Conservation (phyloP, 2,888 invertebrate species). For the Pachliopta kotzebuea region DNA sequence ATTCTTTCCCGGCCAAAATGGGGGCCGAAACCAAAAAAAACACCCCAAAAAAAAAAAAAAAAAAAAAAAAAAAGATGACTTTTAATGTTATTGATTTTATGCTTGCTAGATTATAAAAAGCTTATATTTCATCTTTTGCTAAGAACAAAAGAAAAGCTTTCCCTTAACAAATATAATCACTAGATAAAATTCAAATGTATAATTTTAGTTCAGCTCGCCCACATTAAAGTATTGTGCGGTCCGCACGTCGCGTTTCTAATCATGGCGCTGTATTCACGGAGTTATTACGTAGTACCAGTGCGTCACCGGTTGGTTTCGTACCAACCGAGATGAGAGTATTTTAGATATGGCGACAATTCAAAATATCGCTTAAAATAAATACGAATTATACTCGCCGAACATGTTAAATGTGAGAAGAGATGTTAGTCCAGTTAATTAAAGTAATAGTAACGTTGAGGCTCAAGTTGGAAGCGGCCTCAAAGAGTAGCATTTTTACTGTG, state of each 20-base stretch:
- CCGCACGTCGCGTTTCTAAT: slow-evolving; percentile 37
- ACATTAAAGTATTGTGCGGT: slow-evolving; percentile 27
- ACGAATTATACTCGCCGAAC: background rate
- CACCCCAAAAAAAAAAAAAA: too few species aligned
- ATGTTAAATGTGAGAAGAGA: background rate
- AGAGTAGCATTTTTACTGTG: slow-evolving; percentile 1
- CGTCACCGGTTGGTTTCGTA: slow-evolving; percentile 44
- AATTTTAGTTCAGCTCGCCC: slow-evolving; percentile 32
- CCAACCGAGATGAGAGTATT: slow-evolving; percentile 40
- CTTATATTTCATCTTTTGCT: background rate
- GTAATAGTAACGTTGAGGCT: slow-evolving; percentile 4
- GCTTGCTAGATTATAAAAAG: too few species aligned
- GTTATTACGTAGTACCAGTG: slow-evolving; percentile 45
- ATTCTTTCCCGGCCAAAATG: too few species aligned
- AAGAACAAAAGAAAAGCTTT: background rate
- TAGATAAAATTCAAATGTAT: slow-evolving; percentile 33
- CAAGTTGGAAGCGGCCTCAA: slow-evolving; percentile 11
- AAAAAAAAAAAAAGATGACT: too few species aligned
- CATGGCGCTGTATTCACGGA: slow-evolving; percentile 44
- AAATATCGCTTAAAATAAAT: slow-evolving; percentile 6
- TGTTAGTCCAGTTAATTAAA: background rate
- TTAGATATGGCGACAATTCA: slow-evolving; percentile 31
- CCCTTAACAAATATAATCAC: slow-evolving; percentile 7
- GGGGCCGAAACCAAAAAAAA: too few species aligned
- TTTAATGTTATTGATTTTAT: background rate